phyloP scores from a whole-genome alignment of 2,888 invertebrate species.

The Dolichopus griseipennis region DNA sequence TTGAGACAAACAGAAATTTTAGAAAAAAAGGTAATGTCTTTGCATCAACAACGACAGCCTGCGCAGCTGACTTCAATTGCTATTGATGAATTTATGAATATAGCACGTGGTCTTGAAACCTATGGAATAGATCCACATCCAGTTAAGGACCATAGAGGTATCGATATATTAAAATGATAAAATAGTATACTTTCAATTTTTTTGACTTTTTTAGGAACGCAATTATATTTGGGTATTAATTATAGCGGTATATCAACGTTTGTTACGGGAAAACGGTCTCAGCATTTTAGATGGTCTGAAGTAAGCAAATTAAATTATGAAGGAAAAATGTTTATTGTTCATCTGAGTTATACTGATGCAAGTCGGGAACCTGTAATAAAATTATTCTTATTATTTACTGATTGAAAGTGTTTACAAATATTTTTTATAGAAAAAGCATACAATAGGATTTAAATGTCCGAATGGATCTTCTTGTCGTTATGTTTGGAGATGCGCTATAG shows the following conservation, averaged over 20 bases:
- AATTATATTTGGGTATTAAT: constrained; percentile 89
- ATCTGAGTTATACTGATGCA: constrained; percentile 86
- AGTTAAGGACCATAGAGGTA: constrained; percentile 36
- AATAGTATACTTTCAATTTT: too few species aligned
- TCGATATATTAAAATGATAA: not conserved
- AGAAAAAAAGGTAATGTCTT: constrained; percentile 87
- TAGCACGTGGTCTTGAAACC: constrained; percentile 85
- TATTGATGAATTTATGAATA: constrained; percentile 82
- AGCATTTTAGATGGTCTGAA: constrained; percentile 94
- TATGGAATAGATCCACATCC: constrained; percentile 98
- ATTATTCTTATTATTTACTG: not conserved
- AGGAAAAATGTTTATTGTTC: constrained; percentile 95
- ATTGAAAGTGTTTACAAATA: not conserved
- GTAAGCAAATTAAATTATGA: constrained; percentile 95
- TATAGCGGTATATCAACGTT: constrained; percentile 92
- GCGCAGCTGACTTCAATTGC: constrained; percentile 72
- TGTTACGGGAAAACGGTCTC: constrained; percentile 83
- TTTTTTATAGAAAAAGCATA: constrained; percentile 69
- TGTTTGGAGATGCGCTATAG: constrained; percentile 95
- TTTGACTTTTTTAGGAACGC: constrained; percentile 51
- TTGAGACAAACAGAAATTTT: constrained; percentile 85
- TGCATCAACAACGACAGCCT: constrained; percentile 79
- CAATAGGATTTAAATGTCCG: constrained; percentile 92
- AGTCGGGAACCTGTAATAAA: constrained; percentile 42
- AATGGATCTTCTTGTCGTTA: constrained; percentile 87